Conservation (phyloP, 2,888 invertebrate genomes). For the Gymnosoma rotundatum region DNA sequence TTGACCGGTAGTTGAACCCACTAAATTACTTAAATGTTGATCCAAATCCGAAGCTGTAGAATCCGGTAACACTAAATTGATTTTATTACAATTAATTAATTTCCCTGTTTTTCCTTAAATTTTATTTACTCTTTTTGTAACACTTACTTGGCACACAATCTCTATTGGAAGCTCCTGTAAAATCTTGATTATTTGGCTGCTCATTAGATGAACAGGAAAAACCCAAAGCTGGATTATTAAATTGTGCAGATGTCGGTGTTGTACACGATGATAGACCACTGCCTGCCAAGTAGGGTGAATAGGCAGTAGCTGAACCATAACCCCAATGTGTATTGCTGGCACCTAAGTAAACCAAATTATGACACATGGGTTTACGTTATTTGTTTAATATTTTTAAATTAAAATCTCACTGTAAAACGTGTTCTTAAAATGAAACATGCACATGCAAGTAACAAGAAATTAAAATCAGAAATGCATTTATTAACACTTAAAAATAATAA, state of each 20-base stretch:
- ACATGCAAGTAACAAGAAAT: conserved; percentile 22
- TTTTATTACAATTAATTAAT: not conserved
- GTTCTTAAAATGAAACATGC: conserved; percentile 1
- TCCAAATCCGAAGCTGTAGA: conserved; percentile 89
- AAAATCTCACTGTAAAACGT: not conserved
- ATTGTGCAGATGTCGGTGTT: conserved; percentile 87
- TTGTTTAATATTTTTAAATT: conserved; percentile 7
- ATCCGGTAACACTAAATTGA: conserved; percentile 87
- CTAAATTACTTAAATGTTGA: conserved; percentile 87
- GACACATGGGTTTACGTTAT: conserved; percentile 87
- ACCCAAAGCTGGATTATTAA: conserved; percentile 89
- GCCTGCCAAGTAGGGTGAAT: conserved; percentile 90
- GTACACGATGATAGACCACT: conserved; percentile 89
- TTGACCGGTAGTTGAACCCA: conserved; percentile 84
- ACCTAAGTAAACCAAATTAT: conserved; percentile 89
- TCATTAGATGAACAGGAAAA: conserved; percentile 88
- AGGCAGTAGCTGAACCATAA: conserved; percentile 92
- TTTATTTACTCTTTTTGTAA: not conserved
- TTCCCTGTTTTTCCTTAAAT: not conserved
- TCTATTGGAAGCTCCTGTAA: conserved; percentile 84
- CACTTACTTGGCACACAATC: conserved; percentile 83
- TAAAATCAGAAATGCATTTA: not conserved
- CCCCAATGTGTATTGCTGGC: conserved; percentile 95
- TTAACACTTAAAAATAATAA: too few species aligned
- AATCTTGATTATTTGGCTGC: conserved; percentile 85